A percentile compares a stretch with the other conserved stretches of the same genome.
phyloP scores from a whole-genome alignment of 2,797 vertebrate species.

The Syngnathus rostellatus region DNA sequence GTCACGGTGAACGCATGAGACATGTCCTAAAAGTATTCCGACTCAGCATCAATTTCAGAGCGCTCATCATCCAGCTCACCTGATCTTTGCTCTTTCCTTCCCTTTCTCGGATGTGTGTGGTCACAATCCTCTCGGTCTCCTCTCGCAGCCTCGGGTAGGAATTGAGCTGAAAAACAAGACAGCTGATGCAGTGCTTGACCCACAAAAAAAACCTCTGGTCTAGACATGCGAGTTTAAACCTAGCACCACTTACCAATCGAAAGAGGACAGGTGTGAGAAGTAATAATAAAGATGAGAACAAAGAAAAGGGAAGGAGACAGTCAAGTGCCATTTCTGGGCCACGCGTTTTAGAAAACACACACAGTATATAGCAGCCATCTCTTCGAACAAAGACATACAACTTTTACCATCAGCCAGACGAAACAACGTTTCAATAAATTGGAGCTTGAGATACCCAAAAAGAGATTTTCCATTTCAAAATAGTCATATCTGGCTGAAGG shows the following conservation, averaged over 20 bases:
- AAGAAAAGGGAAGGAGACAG: slow-evolving; percentile 50
- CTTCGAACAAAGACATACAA: slow-evolving; percentile 8
- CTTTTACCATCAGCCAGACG: slow-evolving; percentile 38
- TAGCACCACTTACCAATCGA: slow-evolving; percentile 59
- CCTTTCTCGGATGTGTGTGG: slow-evolving; percentile 84
- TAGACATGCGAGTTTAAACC: slow-evolving; percentile 37
- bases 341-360: slow-evolving; percentile 28
- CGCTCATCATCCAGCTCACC: slow-evolving; percentile 56
- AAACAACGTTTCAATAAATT: not conserved
- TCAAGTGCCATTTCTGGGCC: slow-evolving; percentile 49
- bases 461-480: not conserved
- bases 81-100: slow-evolving; percentile 95
- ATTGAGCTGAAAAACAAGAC: slow-evolving; percentile 72
- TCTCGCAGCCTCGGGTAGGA: slow-evolving; percentile 90
- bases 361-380: slow-evolving; percentile 17
- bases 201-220: slow-evolving; percentile 3
- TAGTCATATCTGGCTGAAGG: slow-evolving; percentile 33
- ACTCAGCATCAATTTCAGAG: not conserved
- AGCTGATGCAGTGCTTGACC: slow-evolving; percentile 42
- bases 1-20: not conserved
- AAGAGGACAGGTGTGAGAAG: slow-evolving; percentile 54
- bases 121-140: slow-evolving; percentile 93
- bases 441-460: not conserved
- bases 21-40: not conserved
- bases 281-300: slow-evolving; percentile 54